Conservation (phyloP, 1,140 invertebrate species). For the Coenobita brevimanus region DNA sequence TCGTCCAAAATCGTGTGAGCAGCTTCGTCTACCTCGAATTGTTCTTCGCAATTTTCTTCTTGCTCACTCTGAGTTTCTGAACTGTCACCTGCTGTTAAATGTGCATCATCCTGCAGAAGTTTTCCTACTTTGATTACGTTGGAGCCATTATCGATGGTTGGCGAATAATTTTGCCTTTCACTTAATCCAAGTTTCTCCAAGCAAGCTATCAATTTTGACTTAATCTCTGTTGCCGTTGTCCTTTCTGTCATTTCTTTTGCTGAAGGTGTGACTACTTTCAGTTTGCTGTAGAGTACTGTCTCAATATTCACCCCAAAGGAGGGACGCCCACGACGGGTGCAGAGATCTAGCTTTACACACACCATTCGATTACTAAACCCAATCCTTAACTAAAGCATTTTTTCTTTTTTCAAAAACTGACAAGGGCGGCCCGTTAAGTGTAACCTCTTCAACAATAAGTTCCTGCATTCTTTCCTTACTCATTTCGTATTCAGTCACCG, state of each 20-base stretch:
- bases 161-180: too few relatives aligned
- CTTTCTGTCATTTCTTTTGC: too few relatives aligned
- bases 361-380: too few relatives aligned
- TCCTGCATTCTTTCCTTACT: background rate
- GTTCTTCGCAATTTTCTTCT: background rate
- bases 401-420: background rate
- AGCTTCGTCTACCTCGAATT: background rate
- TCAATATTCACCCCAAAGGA: too few relatives aligned
- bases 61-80: background rate
- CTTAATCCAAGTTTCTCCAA: too few relatives aligned
- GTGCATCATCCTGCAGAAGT: conserved; percentile 1
- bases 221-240: too few relatives aligned
- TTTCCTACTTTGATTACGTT: background rate
- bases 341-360: too few relatives aligned
- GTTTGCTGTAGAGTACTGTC: too few relatives aligned
- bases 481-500: background rate
- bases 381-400: too few relatives aligned
- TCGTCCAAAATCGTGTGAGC: background rate
- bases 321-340: too few relatives aligned
- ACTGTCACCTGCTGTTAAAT: background rate
- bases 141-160: background rate
- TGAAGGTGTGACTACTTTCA: too few relatives aligned
- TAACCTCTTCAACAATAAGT: background rate
- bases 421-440: background rate
- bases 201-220: too few relatives aligned